phyloP scores from a whole-genome alignment of 1,140 invertebrate species.

The Brachionus calyciflorus region DNA sequence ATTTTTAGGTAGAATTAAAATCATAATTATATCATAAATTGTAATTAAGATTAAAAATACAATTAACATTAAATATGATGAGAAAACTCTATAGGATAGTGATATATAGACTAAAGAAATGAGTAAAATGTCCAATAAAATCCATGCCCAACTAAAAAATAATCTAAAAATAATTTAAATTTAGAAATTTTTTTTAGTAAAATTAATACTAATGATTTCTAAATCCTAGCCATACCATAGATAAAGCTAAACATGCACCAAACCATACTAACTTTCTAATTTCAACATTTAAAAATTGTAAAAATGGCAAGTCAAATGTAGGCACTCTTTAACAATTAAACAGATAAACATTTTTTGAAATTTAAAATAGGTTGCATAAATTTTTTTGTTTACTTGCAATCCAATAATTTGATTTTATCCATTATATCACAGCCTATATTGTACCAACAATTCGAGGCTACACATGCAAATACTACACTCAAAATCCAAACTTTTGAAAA shows the following conservation, averaged over 20 bases:
- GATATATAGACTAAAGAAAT: background rate
- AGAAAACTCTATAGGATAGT: background rate
- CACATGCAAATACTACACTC: background rate
- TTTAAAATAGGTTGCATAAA: background rate
- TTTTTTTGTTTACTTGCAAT: background rate
- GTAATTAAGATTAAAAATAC: conserved; percentile 64
- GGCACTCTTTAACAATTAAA: background rate
- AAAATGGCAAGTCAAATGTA: background rate
- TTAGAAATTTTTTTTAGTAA: background rate
- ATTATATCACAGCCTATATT: background rate
- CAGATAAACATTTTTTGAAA: background rate
- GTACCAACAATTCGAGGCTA: background rate
- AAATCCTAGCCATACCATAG: background rate
- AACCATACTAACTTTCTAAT: background rate
- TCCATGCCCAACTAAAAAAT: background rate
- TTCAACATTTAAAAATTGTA: background rate
- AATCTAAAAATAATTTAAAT: background rate
- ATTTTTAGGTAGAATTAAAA: conserved; percentile 67
- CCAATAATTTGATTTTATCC: background rate
- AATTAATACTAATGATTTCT: background rate
- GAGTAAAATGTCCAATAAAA: background rate
- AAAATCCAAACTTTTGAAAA: background rate
- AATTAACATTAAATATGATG: conserved; percentile 48
- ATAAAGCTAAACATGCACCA: background rate
- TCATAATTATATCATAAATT: conserved; percentile 69